Conservation (phyloP, 2,797 vertebrate genomes). For the Coccyzus lansbergi region DNA sequence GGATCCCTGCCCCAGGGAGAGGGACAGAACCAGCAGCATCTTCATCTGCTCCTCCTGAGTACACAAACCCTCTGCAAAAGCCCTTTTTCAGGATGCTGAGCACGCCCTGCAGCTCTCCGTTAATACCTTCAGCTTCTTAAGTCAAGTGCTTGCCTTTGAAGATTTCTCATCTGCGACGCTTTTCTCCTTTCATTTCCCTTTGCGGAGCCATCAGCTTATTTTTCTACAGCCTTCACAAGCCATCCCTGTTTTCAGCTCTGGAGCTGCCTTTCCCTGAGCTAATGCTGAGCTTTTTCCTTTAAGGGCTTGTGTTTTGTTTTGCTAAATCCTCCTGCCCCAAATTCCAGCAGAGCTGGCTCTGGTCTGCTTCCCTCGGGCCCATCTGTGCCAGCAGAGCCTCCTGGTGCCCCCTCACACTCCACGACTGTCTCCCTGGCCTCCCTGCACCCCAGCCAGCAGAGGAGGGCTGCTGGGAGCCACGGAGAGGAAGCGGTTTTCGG, state of each 20-base stretch:
- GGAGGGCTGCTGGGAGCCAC: background rate
- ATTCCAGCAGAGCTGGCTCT: background rate
- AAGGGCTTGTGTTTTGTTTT: background rate
- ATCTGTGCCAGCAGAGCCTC: background rate
- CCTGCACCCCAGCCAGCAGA: background rate
- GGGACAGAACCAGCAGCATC: background rate
- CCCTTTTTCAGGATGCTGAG: background rate
- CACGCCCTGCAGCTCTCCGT: background rate
- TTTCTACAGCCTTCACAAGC: background rate
- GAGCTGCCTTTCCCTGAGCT: background rate
- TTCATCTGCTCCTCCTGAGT: background rate
- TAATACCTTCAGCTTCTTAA: constrained; percentile 43
- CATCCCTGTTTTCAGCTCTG: background rate
- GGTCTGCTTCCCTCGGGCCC: background rate
- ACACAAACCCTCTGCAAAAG: background rate
- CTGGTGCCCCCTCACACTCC: background rate
- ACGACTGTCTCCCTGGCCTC: background rate
- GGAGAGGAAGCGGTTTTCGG: constrained; percentile 17
- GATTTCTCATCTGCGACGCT: background rate
- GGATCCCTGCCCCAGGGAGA: background rate
- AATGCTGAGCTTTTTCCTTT: background rate
- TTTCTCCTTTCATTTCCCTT: background rate
- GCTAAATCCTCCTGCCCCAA: constrained; percentile 41
- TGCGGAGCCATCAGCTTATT: constrained; percentile 3
- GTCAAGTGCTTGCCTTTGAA: background rate